These are phyloP conservation scores for Beris chalybata DNA, from an alignment of 2,888 invertebrate species.

Conservation along the genomic window DNA sequence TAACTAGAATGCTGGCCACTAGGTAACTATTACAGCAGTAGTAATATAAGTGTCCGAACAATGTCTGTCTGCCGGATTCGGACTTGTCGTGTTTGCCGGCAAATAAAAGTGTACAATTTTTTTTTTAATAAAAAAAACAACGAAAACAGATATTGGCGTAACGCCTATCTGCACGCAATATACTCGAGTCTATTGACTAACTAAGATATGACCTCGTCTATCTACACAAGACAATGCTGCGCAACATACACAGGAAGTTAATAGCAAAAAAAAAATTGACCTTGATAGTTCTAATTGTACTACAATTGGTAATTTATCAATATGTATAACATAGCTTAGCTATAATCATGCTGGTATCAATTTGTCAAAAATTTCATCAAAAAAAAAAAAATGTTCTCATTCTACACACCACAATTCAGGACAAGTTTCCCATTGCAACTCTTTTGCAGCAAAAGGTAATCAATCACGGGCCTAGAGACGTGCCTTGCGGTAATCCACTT, in stretches of 20 bases:
- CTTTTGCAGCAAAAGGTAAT: not conserved
- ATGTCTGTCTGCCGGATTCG: conserved; percentile 14
- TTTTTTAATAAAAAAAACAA: conserved; percentile 16
- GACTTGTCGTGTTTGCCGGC: conserved; percentile 3
- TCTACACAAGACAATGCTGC: not conserved
- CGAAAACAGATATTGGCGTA: conserved; percentile 17
- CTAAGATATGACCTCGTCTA: conserved; percentile 20
- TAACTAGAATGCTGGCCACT: conserved; percentile 37
- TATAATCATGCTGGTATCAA: too few species aligned
- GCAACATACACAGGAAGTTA: too few species aligned
- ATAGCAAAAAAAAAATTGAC: too few species aligned
- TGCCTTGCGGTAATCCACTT: conserved; percentile 23
- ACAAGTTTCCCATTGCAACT: too few species aligned
- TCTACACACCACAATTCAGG: too few species aligned
- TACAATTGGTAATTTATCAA: too few species aligned
- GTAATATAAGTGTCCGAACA: conserved; percentile 5
- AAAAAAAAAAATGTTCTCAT: too few species aligned
- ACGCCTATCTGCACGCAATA: conserved; percentile 38
- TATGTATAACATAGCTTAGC: too few species aligned
- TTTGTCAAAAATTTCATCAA: too few species aligned
- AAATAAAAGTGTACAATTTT: not conserved
- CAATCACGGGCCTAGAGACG: conserved; percentile 22
- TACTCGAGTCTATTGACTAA: not conserved
- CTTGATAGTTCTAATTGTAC: too few species aligned
- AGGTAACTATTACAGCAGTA: conserved; percentile 33